Conservation (phyloP, 2,797 vertebrate species). For the Rachycentron canadum region DNA sequence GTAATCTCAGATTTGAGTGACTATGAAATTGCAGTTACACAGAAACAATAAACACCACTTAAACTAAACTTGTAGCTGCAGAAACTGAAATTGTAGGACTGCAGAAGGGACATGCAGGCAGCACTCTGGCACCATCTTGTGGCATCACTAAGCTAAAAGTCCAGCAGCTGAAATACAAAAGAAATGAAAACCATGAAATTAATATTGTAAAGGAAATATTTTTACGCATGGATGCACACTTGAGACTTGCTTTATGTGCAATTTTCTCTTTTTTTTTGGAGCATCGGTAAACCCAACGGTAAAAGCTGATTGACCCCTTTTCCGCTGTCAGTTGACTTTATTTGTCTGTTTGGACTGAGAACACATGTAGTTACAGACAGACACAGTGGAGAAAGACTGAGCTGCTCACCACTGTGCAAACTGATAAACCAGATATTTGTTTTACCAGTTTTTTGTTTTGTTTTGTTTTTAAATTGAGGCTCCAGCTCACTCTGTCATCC, state of each 20-base stretch:
- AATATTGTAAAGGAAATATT: background rate
- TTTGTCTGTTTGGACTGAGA: too few relatives aligned
- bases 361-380: too few relatives aligned
- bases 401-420: too few relatives aligned
- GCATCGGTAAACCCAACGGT: too few relatives aligned
- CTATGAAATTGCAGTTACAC: slow-evolving; percentile 30
- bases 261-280: too few relatives aligned
- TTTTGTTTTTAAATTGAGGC: too few relatives aligned
- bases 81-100: background rate
- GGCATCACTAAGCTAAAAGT: slow-evolving; percentile 78
- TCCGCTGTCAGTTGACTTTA: too few relatives aligned
- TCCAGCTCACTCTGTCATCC: too few relatives aligned
- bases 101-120: background rate
- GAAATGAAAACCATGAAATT: background rate
- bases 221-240: background rate
- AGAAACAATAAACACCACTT: slow-evolving; percentile 25
- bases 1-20: slow-evolving; percentile 12
- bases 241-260: background rate
- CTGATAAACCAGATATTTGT: too few relatives aligned
- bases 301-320: too few relatives aligned
- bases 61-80: background rate
- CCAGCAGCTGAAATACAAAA: slow-evolving; percentile 79
- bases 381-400: too few relatives aligned
- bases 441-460: too few relatives aligned
- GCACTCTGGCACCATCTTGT: slow-evolving; percentile 80